Conservation (phyloP, 2,888 invertebrate species). For the Nebria salina region DNA sequence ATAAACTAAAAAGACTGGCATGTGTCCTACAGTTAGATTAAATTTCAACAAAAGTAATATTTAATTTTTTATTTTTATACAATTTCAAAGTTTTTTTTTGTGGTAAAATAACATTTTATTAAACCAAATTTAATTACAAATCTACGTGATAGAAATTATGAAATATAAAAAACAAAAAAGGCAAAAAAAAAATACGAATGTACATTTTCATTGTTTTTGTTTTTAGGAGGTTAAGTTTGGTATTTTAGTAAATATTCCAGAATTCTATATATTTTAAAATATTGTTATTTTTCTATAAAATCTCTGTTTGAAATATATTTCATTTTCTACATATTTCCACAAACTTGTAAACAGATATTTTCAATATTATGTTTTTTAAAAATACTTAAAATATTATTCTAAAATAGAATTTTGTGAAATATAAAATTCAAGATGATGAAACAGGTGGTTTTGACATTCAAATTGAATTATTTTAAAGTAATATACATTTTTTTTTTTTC, state of each 20-base stretch:
- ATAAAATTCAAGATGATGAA: neutral
- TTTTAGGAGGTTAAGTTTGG: no score
- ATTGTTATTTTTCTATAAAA: no score
- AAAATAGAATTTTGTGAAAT: neutral
- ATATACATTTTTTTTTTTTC: neutral
- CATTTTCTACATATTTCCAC: no score
- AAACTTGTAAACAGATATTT: no score
- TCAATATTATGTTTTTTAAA: no score
- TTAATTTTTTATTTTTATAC: neutral
- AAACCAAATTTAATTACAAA: neutral
- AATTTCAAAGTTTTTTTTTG: neutral
- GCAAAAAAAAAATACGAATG: neutral
- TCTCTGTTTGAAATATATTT: no score
- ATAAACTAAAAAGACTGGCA: neutral
- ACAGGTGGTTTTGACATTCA: slow-evolving; percentile 5
- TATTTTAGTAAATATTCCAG: no score
- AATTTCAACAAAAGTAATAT: neutral
- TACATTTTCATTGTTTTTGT: neutral
- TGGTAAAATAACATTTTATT: neutral
- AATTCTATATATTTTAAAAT: no score
- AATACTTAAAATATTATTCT: no score
- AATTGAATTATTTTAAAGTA: slow-evolving; percentile 7
- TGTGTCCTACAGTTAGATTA: neutral
- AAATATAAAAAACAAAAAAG: neutral
- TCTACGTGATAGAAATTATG: neutral